Conservation (phyloP, 2,888 invertebrate species). For the Dynastes grantii region DNA sequence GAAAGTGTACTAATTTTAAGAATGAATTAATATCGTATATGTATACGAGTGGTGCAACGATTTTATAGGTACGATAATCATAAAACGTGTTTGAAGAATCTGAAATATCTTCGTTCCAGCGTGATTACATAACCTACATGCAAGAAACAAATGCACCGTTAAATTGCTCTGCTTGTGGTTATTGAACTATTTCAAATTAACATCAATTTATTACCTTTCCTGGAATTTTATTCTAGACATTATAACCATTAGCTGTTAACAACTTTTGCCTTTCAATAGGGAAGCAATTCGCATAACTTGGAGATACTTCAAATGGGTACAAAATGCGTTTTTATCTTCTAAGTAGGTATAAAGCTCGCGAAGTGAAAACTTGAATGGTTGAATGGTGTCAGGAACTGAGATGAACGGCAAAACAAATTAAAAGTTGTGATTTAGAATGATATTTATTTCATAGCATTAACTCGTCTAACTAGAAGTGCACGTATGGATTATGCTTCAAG, state of each 20-base stretch:
- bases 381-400: not conserved
- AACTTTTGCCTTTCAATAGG: not conserved
- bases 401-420: not conserved
- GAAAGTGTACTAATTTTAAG: not conserved
- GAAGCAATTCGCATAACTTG: not conserved
- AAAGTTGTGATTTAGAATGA: not conserved
- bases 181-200: slow-evolving; percentile 45
- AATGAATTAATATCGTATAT: not conserved
- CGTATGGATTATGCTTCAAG: no score
- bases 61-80: not conserved
- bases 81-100: slow-evolving; percentile 8
- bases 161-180: slow-evolving; percentile 42
- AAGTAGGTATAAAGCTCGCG: not conserved
- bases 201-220: slow-evolving; percentile 35
- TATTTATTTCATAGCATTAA: no score
- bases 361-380: no score
- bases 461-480: no score
- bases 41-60: not conserved
- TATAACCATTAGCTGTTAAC: slow-evolving; percentile 24
- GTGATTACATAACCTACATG: slow-evolving; percentile 8
- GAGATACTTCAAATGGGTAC: not conserved
- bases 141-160: slow-evolving; percentile 40
- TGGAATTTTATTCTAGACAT: slow-evolving; percentile 22
- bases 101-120: slow-evolving; percentile 27
- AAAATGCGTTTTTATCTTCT: not conserved